Conservation (phyloP, 2,113 vertebrate species). For the Anolis sagrei region DNA sequence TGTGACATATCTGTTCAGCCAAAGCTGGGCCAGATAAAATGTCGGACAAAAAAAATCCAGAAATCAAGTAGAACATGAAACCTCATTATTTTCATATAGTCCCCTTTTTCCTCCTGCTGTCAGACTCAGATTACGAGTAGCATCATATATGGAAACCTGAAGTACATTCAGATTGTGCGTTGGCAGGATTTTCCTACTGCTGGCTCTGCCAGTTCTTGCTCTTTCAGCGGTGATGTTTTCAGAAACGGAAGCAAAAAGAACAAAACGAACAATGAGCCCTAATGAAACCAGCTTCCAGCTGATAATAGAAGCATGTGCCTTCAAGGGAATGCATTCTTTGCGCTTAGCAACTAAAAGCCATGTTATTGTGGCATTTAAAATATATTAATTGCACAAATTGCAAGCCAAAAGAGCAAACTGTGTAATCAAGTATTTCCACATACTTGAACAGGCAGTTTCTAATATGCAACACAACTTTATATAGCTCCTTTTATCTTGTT, state of each 20-base stretch:
- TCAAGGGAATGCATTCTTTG: constrained; percentile 12
- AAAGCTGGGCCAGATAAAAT: background rate
- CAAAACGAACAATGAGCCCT: background rate
- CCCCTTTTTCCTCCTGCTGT: constrained; percentile 7
- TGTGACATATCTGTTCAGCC: too few relatives aligned
- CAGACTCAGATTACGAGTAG: background rate
- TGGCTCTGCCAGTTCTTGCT: background rate
- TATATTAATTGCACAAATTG: constrained; percentile 4
- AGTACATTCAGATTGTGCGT: background rate
- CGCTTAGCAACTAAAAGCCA: background rate
- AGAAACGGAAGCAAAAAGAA: constrained; percentile 21
- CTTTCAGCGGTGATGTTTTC: constrained; percentile 23
- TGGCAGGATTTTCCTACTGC: background rate
- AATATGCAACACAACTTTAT: background rate
- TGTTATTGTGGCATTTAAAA: background rate
- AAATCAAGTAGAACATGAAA: background rate
- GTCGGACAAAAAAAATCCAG: constrained; percentile 19
- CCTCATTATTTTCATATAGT: background rate
- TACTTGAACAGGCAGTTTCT: background rate
- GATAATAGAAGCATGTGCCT: constrained; percentile 5
- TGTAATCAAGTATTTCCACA: constrained; percentile 13
- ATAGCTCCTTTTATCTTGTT: background rate
- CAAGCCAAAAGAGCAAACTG: background rate
- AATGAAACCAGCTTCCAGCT: constrained; percentile 41
- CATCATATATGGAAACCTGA: constrained; percentile 34